phyloP scores from a whole-genome alignment of 2,113 vertebrate genomes.

The Ictalurus furcatus region DNA sequence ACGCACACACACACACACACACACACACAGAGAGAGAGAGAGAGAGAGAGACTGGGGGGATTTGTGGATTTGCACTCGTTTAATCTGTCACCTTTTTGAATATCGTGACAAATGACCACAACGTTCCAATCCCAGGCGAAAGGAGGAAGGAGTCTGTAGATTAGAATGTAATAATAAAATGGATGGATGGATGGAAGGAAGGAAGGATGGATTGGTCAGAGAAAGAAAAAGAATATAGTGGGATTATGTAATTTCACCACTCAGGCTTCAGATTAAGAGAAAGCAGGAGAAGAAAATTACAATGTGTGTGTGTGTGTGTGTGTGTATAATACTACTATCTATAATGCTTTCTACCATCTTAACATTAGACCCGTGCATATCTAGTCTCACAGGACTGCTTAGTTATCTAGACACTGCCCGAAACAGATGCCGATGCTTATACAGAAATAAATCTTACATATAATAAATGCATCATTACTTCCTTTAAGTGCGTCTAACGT shows the following conservation, averaged over 20 bases:
- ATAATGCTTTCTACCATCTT: background rate
- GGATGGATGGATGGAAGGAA: background rate
- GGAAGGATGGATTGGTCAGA: conserved; percentile 20
- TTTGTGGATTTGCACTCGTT: conserved; percentile 39
- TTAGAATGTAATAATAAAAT: background rate
- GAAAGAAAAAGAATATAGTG: conserved; percentile 35
- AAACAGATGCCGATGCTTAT: background rate
- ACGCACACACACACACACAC: too few relatives aligned
- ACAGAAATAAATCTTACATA: conserved; percentile 9
- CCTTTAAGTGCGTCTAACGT: background rate
- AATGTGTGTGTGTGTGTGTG: background rate
- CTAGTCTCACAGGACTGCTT: background rate
- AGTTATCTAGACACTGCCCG: background rate
- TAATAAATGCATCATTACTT: background rate
- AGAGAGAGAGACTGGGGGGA: background rate
- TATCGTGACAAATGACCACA: conserved; percentile 6
- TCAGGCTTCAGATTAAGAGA: conserved; percentile 61
- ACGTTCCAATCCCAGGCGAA: background rate
- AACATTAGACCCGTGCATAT: background rate
- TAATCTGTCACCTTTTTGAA: conserved; percentile 32
- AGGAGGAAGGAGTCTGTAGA: background rate
- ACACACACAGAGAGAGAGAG: background rate
- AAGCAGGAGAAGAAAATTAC: background rate
- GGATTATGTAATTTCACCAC: conserved; percentile 65
- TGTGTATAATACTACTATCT: background rate